Evolutionary conservation across 2,113 vertebrate species (phyloP).

Genomic region (Ciconia stormi): DNA sequence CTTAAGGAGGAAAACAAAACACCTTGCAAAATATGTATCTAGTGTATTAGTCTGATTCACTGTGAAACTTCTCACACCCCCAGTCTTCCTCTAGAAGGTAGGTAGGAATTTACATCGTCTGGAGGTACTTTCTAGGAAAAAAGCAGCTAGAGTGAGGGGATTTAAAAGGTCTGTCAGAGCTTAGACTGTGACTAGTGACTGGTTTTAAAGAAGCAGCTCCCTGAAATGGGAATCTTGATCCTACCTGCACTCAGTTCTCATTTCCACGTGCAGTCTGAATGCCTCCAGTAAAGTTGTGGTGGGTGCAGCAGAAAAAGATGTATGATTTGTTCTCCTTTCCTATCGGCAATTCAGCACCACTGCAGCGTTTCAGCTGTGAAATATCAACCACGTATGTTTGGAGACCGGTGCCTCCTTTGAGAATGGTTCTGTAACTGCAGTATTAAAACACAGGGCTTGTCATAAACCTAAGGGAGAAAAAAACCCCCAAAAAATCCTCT

Average conservation of each 20-base stretch:
- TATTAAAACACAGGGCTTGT: neutral
- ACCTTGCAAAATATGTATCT: neutral
- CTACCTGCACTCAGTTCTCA: neutral
- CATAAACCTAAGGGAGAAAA: neutral
- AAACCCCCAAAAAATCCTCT: neutral
- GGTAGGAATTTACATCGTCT: neutral
- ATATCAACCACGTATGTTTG: neutral
- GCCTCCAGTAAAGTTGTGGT: neutral
- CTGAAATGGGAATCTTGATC: neutral
- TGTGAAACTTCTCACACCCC: neutral
- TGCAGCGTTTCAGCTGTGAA: neutral
- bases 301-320: neutral
- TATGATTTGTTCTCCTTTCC: neutral
- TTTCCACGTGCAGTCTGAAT: neutral
- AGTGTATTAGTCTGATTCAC: neutral
- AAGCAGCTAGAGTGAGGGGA: neutral
- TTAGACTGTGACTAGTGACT: neutral
- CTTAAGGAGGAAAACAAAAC: neutral
- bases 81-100: neutral
- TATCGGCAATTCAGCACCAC: neutral
- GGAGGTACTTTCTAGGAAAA: conserved; percentile 1
- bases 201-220: neutral
- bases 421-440: neutral
- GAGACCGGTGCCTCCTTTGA: neutral
- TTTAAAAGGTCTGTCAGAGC: neutral